A percentile compares a stretch with the other conserved stretches of the same genome.
These are phyloP conservation scores for Lutraria rhynchaena DNA, from an alignment of 1,140 invertebrate genomes.

Conservation along the genomic window DNA sequence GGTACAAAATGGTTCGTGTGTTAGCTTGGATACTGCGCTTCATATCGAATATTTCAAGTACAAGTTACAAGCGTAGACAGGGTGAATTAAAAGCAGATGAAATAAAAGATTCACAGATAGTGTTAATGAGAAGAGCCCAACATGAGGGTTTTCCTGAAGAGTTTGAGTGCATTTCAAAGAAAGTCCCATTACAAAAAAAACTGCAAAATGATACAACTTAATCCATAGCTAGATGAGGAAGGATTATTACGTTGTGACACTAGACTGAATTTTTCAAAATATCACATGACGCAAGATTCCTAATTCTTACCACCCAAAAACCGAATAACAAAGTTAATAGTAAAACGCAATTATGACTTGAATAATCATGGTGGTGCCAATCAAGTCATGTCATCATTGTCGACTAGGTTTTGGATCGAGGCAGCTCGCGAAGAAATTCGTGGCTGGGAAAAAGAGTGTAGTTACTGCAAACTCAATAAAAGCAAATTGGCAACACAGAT, in stretches of 20 bases:
- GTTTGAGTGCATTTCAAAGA: background rate
- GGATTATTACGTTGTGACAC: conserved; percentile 15
- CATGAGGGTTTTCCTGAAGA: conserved; percentile 7
- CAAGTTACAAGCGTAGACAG: background rate
- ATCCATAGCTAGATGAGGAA: conserved; percentile 41
- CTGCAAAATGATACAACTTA: conserved; percentile 10
- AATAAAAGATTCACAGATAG: conserved; percentile 9
- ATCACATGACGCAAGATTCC: conserved; percentile 32
- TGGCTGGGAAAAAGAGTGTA: conserved; percentile 34
- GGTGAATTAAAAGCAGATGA: background rate
- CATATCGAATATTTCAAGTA: background rate
- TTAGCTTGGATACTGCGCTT: background rate
- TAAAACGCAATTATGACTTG: background rate
- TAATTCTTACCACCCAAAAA: conserved; percentile 13
- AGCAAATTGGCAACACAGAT: conserved; percentile 9
- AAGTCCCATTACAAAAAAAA: background rate
- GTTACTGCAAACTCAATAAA: conserved; percentile 27
- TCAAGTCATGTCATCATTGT: conserved; percentile 11
- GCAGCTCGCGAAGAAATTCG: conserved; percentile 38
- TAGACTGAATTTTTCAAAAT: conserved; percentile 8
- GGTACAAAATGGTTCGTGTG: background rate
- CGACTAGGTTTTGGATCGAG: conserved; percentile 37
- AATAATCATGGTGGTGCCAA: conserved; percentile 10
- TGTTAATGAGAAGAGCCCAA: background rate
- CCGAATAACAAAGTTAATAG: conserved; percentile 17